These are phyloP conservation scores for Cosmia trapezina DNA, from an alignment of 2,888 invertebrate species.

Conservation along the genomic window DNA sequence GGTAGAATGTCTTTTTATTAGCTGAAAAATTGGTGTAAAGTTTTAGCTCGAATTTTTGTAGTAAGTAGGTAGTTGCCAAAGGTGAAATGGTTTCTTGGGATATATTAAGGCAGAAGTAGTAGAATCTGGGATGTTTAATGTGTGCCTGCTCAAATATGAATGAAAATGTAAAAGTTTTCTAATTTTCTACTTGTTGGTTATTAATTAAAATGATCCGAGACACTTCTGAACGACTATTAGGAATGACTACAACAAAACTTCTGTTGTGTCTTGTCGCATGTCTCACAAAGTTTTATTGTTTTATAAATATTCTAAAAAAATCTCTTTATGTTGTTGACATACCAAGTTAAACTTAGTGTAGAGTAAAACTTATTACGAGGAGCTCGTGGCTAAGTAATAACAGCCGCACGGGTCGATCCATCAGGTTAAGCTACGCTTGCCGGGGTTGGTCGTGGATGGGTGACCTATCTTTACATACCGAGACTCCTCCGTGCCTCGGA, in stretches of 20 bases:
- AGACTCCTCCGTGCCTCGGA: no score
- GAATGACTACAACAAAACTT: conserved; percentile 7
- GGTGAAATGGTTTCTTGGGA: not conserved
- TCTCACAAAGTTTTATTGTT: no score
- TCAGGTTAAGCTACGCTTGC: no score
- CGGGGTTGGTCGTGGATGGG: no score
- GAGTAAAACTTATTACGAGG: no score
- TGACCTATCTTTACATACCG: no score
- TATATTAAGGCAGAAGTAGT: not conserved
- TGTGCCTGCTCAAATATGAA: not conserved
- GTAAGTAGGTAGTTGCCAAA: no score
- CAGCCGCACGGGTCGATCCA: no score
- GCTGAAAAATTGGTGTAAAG: conserved; percentile 25
- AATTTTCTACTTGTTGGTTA: not conserved
- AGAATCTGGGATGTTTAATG: not conserved
- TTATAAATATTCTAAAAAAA: no score
- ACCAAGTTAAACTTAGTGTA: no score
- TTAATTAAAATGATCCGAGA: not conserved
- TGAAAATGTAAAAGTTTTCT: not conserved
- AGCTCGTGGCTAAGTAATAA: no score
- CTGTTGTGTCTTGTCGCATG: not conserved
- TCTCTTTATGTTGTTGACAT: no score
- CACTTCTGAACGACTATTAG: not conserved
- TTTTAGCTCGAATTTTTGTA: not conserved
- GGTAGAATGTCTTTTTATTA: conserved; percentile 40